Evolutionary conservation across 2,113 vertebrate genomes (phyloP).

Genomic region (Numenius arquata): DNA sequence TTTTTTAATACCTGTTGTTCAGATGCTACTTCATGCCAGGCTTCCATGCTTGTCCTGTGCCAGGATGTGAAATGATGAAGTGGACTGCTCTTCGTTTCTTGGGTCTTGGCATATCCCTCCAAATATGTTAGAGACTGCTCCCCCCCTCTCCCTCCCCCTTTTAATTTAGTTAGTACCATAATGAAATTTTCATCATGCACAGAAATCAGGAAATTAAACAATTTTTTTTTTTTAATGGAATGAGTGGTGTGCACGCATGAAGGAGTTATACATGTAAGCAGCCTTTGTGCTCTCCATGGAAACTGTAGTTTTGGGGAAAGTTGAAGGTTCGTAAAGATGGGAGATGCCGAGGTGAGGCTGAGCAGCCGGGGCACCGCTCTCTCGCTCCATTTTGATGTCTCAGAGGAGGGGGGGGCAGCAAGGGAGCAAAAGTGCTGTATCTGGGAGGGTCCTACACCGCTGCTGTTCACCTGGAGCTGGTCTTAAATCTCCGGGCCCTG

Average conservation of each 20-base stretch:
- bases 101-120: not conserved
- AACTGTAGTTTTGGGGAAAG: not conserved
- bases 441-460: not conserved
- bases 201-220: not conserved
- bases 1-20: not conserved
- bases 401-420: not conserved
- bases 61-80: not conserved
- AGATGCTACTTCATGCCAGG: not conserved
- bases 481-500: fast-evolving
- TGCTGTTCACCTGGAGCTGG: not conserved
- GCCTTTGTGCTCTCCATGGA: not conserved
- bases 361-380: fast-evolving
- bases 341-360: not conserved
- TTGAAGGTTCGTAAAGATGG: not conserved
- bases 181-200: not conserved
- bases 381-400: not conserved
- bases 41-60: not conserved
- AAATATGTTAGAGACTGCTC: not conserved
- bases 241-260: fast-evolving
- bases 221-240: not conserved
- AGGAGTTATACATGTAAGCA: fast-evolving
- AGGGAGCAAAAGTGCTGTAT: fast-evolving
- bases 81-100: not conserved
- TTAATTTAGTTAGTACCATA: not conserved
- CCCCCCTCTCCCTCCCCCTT: fast-evolving